Evolutionary conservation across 2,888 invertebrate genomes (phyloP), one percentile per base, ranked within the genome.

Genomic region (Dryadula phaetusa): DNA sequence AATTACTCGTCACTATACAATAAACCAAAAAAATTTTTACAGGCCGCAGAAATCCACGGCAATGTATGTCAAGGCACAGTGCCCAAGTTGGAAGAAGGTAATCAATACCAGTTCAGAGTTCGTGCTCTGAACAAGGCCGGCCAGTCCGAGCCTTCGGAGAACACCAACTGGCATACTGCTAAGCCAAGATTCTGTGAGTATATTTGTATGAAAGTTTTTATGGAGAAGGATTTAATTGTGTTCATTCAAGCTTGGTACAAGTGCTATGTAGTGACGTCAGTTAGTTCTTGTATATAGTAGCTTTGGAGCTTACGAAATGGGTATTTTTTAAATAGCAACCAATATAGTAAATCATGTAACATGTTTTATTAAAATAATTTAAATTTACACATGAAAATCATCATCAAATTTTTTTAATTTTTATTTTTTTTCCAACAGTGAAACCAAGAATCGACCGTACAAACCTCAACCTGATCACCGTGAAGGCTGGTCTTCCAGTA

Each of bases 71-170:
- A 96, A 78, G 99, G 98, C 32, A 96, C 96, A 8, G 98, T 99
- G 0, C 96, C 96, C 0, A 96, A 96, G 86, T 90, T 99, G 77
- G 97, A 98, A 81, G 98, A 98, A 88, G 98, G 98, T 20, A 98
- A 98, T 86, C 98, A 98, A 81, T 99, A 99, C 85, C 98, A 99
- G 86, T 99, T 99, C 94, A 94, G 98, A 40, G 95, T 98, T 1
- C 94, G 97, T n/a, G 99, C 99, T 20, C 92, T 99, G 14, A 99
- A 99, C 90, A 98, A 98, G 90, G 98, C 98, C 53, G 99, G 99
- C 1, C 95, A 95, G 47, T 98, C 98, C 0, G 97, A 98, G 77
- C 97, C 98, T 0, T 97, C 97, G 25, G 98, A 98, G 86, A 96
- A 97, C 81, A 98, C 98, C 62, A 96, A 97, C 88, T 97, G 97